A percentile compares a stretch with the other conserved stretches of the same genome.
Conservation (phyloP, 2,113 vertebrate species). For the Lampris megalopsis region DNA sequence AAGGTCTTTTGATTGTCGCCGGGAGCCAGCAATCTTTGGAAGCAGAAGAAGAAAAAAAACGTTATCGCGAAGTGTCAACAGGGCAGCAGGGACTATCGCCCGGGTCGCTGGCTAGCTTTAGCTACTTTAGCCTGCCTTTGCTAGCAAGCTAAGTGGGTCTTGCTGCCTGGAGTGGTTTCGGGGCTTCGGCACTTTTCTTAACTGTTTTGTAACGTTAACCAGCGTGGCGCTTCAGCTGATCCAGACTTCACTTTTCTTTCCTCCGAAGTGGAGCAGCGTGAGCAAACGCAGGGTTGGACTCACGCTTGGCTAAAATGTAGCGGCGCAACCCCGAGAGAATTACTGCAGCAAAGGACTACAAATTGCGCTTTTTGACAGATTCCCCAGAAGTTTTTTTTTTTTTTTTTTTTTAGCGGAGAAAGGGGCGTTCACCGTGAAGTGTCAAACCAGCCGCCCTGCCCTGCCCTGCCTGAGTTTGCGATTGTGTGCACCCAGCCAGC, state of each 20-base stretch:
- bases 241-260: too few species aligned
- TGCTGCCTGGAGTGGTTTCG: too few species aligned
- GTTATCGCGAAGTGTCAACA: not conserved
- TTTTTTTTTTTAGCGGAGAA: conserved; percentile 51
- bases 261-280: too few species aligned
- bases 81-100: not conserved
- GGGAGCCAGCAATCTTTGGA: not conserved
- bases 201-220: too few species aligned
- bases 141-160: too few species aligned
- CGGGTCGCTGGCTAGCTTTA: too few species aligned
- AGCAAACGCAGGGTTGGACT: not conserved
- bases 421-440: conserved; percentile 77
- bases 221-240: too few species aligned
- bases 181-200: too few species aligned
- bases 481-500: conserved; percentile 58
- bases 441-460: conserved; percentile 77
- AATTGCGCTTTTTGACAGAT: conserved; percentile 70
- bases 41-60: not conserved
- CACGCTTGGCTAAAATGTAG: not conserved
- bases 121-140: too few species aligned
- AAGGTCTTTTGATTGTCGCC: not conserved
- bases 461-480: conserved; percentile 64
- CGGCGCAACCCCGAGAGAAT: not conserved
- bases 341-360: conserved; percentile 37
- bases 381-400: conserved; percentile 55